These are phyloP conservation scores for Yponomeuta plumbellus DNA, from an alignment of 2,888 invertebrate genomes.

Conservation along the genomic window DNA sequence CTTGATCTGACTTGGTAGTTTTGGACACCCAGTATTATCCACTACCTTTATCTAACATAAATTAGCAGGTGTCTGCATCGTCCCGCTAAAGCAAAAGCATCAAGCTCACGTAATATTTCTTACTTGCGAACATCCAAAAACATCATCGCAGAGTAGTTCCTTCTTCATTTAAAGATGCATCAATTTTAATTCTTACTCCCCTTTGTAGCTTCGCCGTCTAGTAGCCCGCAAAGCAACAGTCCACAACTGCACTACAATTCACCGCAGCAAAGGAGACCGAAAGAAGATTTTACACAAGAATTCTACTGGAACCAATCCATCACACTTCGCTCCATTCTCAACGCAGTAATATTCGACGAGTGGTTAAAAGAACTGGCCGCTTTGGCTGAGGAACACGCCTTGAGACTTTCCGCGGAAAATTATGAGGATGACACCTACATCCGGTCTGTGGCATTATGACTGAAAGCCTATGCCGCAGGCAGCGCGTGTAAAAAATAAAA, in stretches of 20 bases:
- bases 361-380: constrained; percentile 97
- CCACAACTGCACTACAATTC: constrained; percentile 40
- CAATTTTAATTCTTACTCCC: too few species aligned
- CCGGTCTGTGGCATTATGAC: constrained; percentile 65
- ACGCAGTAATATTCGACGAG: constrained; percentile 93
- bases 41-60: too few species aligned
- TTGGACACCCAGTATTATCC: too few species aligned
- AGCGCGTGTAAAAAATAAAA: constrained; percentile 30
- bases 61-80: too few species aligned
- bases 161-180: too few species aligned
- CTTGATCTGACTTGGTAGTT: too few species aligned
- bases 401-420: constrained; percentile 56
- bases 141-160: too few species aligned
- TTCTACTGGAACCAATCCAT: constrained; percentile 67
- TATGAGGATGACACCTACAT: constrained; percentile 59
- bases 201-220: constrained; percentile 31
- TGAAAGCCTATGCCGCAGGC: constrained; percentile 44
- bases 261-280: constrained; percentile 43
- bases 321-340: constrained; percentile 57
- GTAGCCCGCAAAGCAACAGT: constrained; percentile 25
- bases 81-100: too few species aligned
- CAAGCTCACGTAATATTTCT: too few species aligned
- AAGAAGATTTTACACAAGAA: constrained; percentile 54
- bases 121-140: too few species aligned
- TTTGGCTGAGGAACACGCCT: constrained; percentile 94